A percentile compares a stretch with the other conserved stretches of the same genome.
These are phyloP conservation scores for Plagodis dolabraria DNA, from an alignment of 2,888 invertebrate genomes.

Conservation along the genomic window DNA sequence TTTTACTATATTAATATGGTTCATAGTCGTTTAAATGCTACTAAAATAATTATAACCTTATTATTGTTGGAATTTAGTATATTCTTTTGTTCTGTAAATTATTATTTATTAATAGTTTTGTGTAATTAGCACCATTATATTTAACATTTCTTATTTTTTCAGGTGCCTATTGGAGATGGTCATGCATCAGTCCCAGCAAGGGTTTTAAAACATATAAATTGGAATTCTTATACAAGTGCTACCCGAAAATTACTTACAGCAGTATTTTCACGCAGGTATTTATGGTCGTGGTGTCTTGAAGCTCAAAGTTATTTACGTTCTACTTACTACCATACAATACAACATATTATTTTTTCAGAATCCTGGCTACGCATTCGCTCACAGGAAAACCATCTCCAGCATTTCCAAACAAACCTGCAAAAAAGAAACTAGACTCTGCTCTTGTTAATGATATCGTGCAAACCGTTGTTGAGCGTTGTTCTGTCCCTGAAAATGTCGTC, in stretches of 20 bases:
- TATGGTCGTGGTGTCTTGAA: background rate
- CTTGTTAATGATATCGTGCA: constrained; percentile 82
- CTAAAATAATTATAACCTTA: no score
- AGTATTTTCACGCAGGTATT: constrained; percentile 73
- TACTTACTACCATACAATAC: background rate
- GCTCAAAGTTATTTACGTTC: no score
- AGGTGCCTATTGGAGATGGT: constrained; percentile 58
- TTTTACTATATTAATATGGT: no score
- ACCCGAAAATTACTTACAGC: constrained; percentile 78
- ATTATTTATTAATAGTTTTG: background rate
- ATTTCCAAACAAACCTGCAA: constrained; percentile 65
- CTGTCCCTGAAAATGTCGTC: constrained; percentile 58
- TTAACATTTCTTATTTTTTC: background rate
- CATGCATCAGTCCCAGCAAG: constrained; percentile 50
- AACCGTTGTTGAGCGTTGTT: constrained; percentile 71
- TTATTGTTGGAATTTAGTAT: no score
- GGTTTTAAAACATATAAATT: constrained; percentile 70
- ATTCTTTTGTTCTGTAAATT: no score
- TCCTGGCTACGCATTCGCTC: constrained; percentile 82
- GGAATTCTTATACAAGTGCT: constrained; percentile 77
- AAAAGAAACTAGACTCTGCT: constrained; percentile 69
- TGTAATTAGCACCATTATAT: background rate
- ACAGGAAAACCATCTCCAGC: constrained; percentile 85
- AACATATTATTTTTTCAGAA: constrained; percentile 48
- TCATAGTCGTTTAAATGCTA: no score